phyloP scores from a whole-genome alignment of 2,888 invertebrate genomes.

The Catocala fraxini region DNA sequence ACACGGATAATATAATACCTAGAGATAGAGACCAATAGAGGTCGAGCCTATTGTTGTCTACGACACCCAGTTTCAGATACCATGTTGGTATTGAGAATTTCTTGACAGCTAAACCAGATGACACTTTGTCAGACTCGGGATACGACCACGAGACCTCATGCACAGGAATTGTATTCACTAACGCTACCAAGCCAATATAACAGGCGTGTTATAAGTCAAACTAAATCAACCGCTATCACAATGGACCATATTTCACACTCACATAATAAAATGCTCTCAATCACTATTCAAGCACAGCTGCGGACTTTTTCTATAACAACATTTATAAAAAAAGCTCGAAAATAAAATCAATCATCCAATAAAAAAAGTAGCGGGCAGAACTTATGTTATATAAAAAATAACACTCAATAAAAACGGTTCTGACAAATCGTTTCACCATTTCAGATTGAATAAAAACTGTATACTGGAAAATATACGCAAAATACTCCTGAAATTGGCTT shows the following conservation, averaged over 20 bases:
- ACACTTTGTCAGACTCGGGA: too few relatives aligned
- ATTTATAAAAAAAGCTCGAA: background rate
- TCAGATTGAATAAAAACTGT: conserved; percentile 16
- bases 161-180: too few relatives aligned
- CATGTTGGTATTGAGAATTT: too few relatives aligned
- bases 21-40: too few relatives aligned
- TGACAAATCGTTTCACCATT: conserved; percentile 22
- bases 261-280: background rate
- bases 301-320: conserved; percentile 1
- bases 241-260: too few relatives aligned
- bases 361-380: conserved; percentile 16
- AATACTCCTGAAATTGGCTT: conserved; percentile 18
- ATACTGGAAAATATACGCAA: conserved; percentile 8
- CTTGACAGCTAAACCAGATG: too few relatives aligned
- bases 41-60: too few relatives aligned
- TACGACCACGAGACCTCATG: too few relatives aligned
- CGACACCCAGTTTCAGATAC: too few relatives aligned
- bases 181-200: too few relatives aligned
- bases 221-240: background rate
- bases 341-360: conserved; percentile 11
- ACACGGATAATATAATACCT: too few relatives aligned
- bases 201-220: too few relatives aligned
- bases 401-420: conserved; percentile 17
- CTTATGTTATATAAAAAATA: conserved; percentile 22
- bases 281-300: background rate